phyloP scores from a whole-genome alignment of 2,888 invertebrate species.

The Keiferia lycopersicella region DNA sequence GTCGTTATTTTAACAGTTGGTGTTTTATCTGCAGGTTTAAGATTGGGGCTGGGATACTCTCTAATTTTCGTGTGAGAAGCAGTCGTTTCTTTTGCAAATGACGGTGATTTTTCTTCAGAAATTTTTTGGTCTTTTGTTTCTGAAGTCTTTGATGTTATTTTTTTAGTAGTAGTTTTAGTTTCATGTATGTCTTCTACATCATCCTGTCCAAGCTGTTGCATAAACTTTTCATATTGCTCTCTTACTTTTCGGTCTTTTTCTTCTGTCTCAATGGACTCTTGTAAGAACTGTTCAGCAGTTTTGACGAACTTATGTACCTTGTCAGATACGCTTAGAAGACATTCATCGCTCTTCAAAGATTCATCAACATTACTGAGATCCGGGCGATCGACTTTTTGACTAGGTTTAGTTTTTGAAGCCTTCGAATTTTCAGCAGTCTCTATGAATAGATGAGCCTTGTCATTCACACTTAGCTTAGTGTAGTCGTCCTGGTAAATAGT shows the following conservation, averaged over 20 bases:
- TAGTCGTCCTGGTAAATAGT: slow-evolving; percentile 77
- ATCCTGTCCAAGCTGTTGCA: slow-evolving; percentile 59
- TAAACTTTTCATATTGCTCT: slow-evolving; percentile 73
- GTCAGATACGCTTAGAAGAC: slow-evolving; percentile 83
- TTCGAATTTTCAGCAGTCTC: slow-evolving; percentile 82
- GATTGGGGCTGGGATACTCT: slow-evolving; percentile 46
- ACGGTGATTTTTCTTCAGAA: slow-evolving; percentile 41
- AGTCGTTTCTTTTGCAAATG: slow-evolving; percentile 51
- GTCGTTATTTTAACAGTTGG: slow-evolving; percentile 65
- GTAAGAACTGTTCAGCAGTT: slow-evolving; percentile 80
- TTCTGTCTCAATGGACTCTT: slow-evolving; percentile 56
- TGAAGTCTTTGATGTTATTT: slow-evolving; percentile 29
- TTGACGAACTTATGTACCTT: slow-evolving; percentile 84
- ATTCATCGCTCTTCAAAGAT: slow-evolving; percentile 81
- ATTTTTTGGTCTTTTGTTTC: slow-evolving; percentile 27
- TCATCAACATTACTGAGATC: slow-evolving; percentile 80
- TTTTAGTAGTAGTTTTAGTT: slow-evolving; percentile 32
- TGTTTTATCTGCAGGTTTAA: slow-evolving; percentile 50
- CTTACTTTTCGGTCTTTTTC: slow-evolving; percentile 66
- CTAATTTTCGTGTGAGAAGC: slow-evolving; percentile 53
- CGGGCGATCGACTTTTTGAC: slow-evolving; percentile 72
- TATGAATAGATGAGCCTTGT: slow-evolving; percentile 84
- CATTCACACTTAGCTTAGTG: slow-evolving; percentile 82
- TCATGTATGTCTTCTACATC: slow-evolving; percentile 46
- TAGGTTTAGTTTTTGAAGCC: slow-evolving; percentile 59